phyloP scores from a whole-genome alignment of 2,797 vertebrate species.

The Anniella stebbinsi region DNA sequence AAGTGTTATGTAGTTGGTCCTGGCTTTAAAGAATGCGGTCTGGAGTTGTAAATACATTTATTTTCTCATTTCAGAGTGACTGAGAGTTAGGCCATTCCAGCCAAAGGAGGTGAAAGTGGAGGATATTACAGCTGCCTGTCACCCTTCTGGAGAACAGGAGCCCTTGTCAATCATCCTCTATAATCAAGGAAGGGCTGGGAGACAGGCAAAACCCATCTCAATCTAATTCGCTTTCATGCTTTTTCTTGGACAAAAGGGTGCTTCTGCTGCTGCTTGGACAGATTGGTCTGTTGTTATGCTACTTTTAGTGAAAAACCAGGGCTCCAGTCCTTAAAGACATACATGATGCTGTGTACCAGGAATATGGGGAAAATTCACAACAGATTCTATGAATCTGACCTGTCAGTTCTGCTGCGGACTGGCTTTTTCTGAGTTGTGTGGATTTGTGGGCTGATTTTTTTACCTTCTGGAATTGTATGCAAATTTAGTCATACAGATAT shows the following conservation, averaged over 20 bases:
- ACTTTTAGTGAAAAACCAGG: not conserved
- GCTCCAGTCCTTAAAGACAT: not conserved
- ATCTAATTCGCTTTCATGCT: constrained; percentile 11
- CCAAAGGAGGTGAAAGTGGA: not conserved
- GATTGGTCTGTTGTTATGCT: not conserved
- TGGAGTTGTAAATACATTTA: constrained; percentile 37
- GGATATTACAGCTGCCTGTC: constrained; percentile 28
- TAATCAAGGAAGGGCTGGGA: constrained; percentile 18
- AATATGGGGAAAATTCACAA: too few species aligned
- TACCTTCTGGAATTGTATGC: too few species aligned
- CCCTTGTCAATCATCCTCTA: constrained; percentile 38
- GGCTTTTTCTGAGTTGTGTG: too few species aligned
- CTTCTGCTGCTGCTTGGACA: not conserved
- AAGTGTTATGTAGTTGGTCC: constrained; percentile 29
- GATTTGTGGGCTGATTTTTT: too few species aligned
- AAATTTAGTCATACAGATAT: too few species aligned
- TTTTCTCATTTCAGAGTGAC: constrained; percentile 25
- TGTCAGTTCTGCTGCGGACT: too few species aligned
- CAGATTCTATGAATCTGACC: too few species aligned
- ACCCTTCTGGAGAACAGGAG: constrained; percentile 3
- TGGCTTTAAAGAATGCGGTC: constrained; percentile 10
- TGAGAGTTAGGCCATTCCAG: constrained; percentile 11
- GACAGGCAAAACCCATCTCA: constrained; percentile 10
- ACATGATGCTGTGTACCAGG: too few species aligned
- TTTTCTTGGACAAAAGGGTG: not conserved